These are phyloP conservation scores for Luidia sarsii DNA, from an alignment of 53 echinoderm and acorn worm genomes.

Conservation along the genomic window DNA sequence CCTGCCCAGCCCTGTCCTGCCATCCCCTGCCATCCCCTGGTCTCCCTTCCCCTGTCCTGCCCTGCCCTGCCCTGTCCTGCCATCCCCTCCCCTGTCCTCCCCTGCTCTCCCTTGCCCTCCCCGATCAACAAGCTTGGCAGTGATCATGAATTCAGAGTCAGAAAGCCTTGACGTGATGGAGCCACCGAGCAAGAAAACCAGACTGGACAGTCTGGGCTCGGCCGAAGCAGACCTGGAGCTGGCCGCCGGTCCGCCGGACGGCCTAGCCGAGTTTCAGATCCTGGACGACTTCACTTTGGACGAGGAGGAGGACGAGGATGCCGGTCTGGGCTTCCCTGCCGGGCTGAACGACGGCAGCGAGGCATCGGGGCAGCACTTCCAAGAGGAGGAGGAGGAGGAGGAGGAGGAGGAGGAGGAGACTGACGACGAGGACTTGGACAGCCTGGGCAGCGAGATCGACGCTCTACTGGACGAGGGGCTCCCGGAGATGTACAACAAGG, in stretches of 20 bases:
- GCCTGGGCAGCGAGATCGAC: conserved; percentile 66
- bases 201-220: conserved; percentile 7
- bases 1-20: no score
- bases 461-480: conserved; percentile 81
- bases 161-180: background rate
- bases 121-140: no score
- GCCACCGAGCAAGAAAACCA: conserved; percentile 28
- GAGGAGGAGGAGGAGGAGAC: conserved; percentile 40
- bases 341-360: no score
- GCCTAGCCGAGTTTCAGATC: background rate
- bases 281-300: conserved; percentile 26
- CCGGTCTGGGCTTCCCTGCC: no score
- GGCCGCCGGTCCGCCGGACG: no score
- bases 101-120: no score
- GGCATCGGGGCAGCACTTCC: no score
- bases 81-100: no score
- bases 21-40: no score
- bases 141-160: background rate
- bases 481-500: conserved; percentile 59
- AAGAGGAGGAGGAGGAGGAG: conserved; percentile 24
- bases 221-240: conserved; percentile 24
- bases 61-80: no score
- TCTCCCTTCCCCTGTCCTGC: no score
- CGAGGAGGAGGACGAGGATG: background rate
- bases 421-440: conserved; percentile 29